These are phyloP conservation scores for Lutraria rhynchaena DNA, from an alignment of 1,140 invertebrate genomes.

Conservation along the genomic window DNA sequence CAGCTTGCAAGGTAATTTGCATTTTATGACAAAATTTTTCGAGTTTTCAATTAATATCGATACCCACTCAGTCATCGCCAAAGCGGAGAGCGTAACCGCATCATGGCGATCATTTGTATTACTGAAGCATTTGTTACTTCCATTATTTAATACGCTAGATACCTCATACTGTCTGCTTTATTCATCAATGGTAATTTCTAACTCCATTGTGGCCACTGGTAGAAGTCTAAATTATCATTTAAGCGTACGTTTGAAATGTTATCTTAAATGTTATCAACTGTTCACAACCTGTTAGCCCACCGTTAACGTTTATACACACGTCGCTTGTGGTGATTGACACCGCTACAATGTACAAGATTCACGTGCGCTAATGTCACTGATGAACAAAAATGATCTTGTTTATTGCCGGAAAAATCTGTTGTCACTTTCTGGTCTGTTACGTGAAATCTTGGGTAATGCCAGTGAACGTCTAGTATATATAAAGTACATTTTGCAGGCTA, in stretches of 20 bases:
- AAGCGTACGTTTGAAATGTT: constrained; percentile 37
- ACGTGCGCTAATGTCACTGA: constrained; percentile 21
- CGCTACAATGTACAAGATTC: constrained; percentile 5
- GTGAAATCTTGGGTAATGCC: not conserved
- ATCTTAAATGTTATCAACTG: constrained; percentile 49
- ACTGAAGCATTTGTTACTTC: not conserved
- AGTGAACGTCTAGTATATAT: not conserved
- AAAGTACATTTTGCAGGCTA: constrained; percentile 10
- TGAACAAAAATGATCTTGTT: constrained; percentile 8
- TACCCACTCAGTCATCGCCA: not conserved
- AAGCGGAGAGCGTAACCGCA: not conserved
- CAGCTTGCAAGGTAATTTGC: no score
- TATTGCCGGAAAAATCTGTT: not conserved
- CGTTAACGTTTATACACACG: not conserved
- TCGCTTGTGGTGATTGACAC: not conserved
- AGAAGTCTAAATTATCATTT: constrained; percentile 31
- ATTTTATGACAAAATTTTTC: no score
- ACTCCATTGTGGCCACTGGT: not conserved
- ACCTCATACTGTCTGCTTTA: not conserved
- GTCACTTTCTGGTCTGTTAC: constrained; percentile 1
- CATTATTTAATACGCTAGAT: constrained; percentile 27
- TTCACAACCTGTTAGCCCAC: constrained; percentile 31
- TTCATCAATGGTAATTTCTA: constrained; percentile 12
- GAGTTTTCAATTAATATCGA: no score
- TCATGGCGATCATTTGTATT: not conserved